phyloP scores from a whole-genome alignment of 2,888 invertebrate genomes.

The Cryptocephalus moraei region DNA sequence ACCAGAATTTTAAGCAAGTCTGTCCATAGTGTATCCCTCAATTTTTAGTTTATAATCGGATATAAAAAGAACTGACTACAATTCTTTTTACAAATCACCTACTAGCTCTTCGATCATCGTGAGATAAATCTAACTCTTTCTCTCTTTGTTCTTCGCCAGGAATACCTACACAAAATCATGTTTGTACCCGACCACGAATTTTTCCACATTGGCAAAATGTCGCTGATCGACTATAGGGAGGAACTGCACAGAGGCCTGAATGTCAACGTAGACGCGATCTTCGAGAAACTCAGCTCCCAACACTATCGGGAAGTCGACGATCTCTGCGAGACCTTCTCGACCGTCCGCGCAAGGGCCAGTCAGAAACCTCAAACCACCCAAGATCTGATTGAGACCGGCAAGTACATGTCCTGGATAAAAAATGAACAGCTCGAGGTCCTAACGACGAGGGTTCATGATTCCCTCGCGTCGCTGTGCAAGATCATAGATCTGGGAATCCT shows the following conservation, averaged over 20 bases:
- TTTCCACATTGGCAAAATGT: conserved; percentile 51
- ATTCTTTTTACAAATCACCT: too few relatives aligned
- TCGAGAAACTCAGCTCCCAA: conserved; percentile 49
- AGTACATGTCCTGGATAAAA: conserved; percentile 58
- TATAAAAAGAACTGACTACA: too few relatives aligned
- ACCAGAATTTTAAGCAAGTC: too few relatives aligned
- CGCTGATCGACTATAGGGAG: conserved; percentile 49
- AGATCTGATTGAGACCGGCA: conserved; percentile 67
- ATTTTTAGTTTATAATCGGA: too few relatives aligned
- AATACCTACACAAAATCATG: conserved; percentile 46
- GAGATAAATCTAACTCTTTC: conserved; percentile 19
- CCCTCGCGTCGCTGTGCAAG: conserved; percentile 53
- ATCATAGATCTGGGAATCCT: conserved; percentile 69
- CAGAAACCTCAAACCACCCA: conserved; percentile 67
- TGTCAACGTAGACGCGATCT: conserved; percentile 48
- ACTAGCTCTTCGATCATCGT: too few relatives aligned
- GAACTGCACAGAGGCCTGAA: conserved; percentile 47
- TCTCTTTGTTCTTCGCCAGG: background rate
- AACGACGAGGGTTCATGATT: conserved; percentile 54
- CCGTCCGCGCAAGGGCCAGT: conserved; percentile 54
- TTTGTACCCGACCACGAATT: conserved; percentile 54
- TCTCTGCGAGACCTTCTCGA: conserved; percentile 61
- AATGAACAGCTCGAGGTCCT: conserved; percentile 58
- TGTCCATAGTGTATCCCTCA: too few relatives aligned
- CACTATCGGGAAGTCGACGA: conserved; percentile 55